Percentiles rank a stretch among this genome's conserved stretches.
These are phyloP conservation scores for Poeciliopsis turrubarensis DNA, from an alignment of 2,113 vertebrate genomes.

Conservation along the genomic window DNA sequence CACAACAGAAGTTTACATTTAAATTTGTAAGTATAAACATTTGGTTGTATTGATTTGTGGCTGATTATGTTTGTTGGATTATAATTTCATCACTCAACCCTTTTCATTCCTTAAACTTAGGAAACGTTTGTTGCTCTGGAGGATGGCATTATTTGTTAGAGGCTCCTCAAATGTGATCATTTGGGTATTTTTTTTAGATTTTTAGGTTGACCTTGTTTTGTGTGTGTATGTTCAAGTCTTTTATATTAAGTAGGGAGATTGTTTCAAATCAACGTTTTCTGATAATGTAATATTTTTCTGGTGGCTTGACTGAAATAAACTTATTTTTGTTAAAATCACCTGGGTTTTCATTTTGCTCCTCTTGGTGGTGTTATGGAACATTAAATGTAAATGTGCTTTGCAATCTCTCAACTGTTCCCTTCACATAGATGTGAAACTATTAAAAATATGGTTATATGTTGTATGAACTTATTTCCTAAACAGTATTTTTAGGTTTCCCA, in stretches of 20 bases:
- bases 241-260: background rate
- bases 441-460: too few relatives aligned
- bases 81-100: background rate
- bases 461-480: too few relatives aligned
- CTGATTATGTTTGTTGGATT: background rate
- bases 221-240: background rate
- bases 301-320: background rate
- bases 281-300: background rate
- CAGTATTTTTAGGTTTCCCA: too few relatives aligned
- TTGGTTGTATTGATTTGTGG: too few relatives aligned
- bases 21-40: background rate
- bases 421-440: too few relatives aligned
- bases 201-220: background rate
- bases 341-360: background rate
- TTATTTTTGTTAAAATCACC: too few relatives aligned
- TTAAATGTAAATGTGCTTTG: background rate
- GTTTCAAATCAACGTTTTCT: background rate
- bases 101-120: background rate
- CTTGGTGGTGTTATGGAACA: conserved; percentile 3
- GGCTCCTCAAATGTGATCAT: background rate
- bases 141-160: background rate
- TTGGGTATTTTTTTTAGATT: background rate
- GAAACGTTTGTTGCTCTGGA: background rate
- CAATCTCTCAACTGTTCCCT: too few relatives aligned
- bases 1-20: background rate